A percentile compares a stretch with the other conserved stretches of the same genome.
phyloP scores from a whole-genome alignment of 2,888 invertebrate species.

The Acanthacorydalis orientalis region DNA sequence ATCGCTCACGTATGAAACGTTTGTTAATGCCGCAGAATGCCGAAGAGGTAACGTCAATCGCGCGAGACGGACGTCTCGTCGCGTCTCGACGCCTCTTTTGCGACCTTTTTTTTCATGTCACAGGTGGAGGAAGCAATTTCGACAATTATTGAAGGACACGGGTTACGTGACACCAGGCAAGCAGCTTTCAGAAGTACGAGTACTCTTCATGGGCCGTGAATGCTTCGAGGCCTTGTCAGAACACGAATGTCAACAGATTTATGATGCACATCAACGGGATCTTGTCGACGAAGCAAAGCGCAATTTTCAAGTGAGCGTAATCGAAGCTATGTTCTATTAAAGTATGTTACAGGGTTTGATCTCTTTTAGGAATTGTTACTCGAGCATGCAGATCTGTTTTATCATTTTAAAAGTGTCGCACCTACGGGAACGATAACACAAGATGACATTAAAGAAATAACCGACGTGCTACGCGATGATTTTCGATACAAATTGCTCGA shows the following conservation, averaged over 20 bases:
- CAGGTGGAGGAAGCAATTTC: conserved; percentile 89
- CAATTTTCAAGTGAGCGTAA: conserved; percentile 56
- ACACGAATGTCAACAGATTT: conserved; percentile 79
- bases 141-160: conserved; percentile 80
- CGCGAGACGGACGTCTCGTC: neutral
- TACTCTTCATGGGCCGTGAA: conserved; percentile 84
- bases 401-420: conserved; percentile 79
- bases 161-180: conserved; percentile 94
- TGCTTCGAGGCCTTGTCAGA: conserved; percentile 85
- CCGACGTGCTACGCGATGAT: conserved; percentile 80
- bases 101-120: neutral
- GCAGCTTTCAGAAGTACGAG: conserved; percentile 73
- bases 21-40: conserved; percentile 12
- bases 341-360: conserved; percentile 6
- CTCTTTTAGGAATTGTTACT: conserved; percentile 58
- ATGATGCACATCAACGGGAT: conserved; percentile 84
- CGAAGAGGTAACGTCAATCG: conserved; percentile 13
- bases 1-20: neutral
- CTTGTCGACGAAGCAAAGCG: conserved; percentile 78
- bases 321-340: too few relatives aligned
- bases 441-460: conserved; percentile 86
- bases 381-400: conserved; percentile 86
- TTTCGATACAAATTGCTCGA: conserved; percentile 88
- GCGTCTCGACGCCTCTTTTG: conserved; percentile 3
- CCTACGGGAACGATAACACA: conserved; percentile 83